Evolutionary conservation across 2,797 vertebrate species (phyloP).

Genomic region (Mormyrops attenuatus): DNA sequence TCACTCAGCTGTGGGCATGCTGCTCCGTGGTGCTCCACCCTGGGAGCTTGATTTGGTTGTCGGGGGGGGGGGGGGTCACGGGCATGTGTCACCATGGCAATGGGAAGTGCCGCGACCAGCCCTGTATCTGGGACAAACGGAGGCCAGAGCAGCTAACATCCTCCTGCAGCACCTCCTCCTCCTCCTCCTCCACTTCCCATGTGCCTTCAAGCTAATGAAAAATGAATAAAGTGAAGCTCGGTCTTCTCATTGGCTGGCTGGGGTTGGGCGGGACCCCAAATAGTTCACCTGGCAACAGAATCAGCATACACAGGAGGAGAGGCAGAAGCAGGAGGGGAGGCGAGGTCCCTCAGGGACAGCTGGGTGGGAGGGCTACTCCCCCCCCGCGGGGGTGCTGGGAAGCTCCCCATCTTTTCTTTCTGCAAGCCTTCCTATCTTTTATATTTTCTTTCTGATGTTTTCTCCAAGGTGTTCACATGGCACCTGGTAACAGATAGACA

Average conservation of each 20-base stretch:
- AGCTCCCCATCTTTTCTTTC: not conserved
- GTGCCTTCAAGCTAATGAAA: not conserved
- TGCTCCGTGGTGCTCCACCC: not conserved
- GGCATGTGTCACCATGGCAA: not conserved
- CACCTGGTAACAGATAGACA: not conserved
- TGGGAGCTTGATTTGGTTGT: not conserved
- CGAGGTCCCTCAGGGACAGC: not conserved
- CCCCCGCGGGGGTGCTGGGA: not conserved
- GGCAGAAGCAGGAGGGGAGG: not conserved
- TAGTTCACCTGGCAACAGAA: constrained; percentile 11
- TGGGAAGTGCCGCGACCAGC: not conserved
- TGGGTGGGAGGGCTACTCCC: not conserved
- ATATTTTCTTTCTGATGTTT: not conserved
- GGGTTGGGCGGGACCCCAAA: not conserved
- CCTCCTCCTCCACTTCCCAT: not conserved
- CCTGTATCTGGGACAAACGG: not conserved
- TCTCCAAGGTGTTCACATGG: not conserved
- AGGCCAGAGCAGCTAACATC: not conserved
- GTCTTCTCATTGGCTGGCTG: not conserved
- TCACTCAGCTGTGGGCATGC: not conserved
- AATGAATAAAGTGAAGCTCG: not conserved
- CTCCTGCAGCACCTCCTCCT: not conserved
- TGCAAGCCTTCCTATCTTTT: not conserved
- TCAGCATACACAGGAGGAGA: not conserved
- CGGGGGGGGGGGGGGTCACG: not conserved